A percentile compares a stretch with the other conserved stretches of the same genome.
Conservation (phyloP, 2,888 invertebrate species). For the Drosophila tanythrix region DNA sequence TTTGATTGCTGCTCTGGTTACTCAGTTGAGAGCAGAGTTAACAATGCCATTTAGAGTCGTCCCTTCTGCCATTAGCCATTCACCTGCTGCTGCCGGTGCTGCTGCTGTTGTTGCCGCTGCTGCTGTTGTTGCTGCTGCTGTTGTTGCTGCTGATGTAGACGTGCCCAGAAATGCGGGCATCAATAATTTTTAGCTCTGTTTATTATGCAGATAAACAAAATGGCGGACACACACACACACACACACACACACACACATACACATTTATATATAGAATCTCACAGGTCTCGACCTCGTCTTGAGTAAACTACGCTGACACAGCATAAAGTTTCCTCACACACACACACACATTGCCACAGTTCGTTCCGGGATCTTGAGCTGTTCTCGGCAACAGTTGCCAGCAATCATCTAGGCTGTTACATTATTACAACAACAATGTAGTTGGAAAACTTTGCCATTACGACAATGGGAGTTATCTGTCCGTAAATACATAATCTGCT, state of each 20-base stretch:
- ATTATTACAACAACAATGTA: slow-evolving; percentile 60
- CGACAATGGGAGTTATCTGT: slow-evolving; percentile 72
- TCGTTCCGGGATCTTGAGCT: background rate
- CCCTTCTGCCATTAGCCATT: slow-evolving; percentile 39
- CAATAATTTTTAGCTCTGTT: slow-evolving; percentile 76
- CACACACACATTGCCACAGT: slow-evolving; percentile 10
- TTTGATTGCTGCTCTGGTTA: slow-evolving; percentile 9
- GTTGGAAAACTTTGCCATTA: slow-evolving; percentile 65
- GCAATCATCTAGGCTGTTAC: slow-evolving; percentile 77
- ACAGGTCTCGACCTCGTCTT: slow-evolving; percentile 42
- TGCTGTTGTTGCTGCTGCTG: background rate
- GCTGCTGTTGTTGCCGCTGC: slow-evolving; percentile 45
- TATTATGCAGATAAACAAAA: slow-evolving; percentile 79
- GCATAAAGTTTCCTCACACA: slow-evolving; percentile 61
- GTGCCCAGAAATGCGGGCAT: slow-evolving; percentile 72
- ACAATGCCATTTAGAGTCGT: slow-evolving; percentile 35
- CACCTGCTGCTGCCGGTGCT: slow-evolving; percentile 44
- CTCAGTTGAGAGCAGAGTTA: slow-evolving; percentile 3
- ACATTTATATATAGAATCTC: background rate
- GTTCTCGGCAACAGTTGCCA: slow-evolving; percentile 66
- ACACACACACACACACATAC: slow-evolving; percentile 11
- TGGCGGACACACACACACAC: slow-evolving; percentile 44
- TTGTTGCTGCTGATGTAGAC: slow-evolving; percentile 52
- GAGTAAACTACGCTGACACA: slow-evolving; percentile 66
- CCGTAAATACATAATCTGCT: slow-evolving; percentile 80